Percentiles rank a stretch among this genome's conserved stretches.
phyloP scores from a whole-genome alignment of 1,140 invertebrate species.

The Brachionus plicatilis region DNA sequence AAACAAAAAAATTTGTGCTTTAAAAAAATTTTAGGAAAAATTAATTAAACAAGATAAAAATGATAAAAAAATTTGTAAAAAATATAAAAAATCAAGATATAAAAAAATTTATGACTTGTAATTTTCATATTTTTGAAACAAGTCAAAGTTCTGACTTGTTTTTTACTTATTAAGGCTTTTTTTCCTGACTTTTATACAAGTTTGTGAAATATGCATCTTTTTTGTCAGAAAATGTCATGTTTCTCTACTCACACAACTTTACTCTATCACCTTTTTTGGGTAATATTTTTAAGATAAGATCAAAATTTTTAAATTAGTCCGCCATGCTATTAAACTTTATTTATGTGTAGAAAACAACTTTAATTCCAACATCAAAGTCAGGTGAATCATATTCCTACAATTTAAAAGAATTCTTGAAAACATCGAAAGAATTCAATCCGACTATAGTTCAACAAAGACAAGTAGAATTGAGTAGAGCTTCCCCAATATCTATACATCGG shows the following conservation, averaged over 20 bases:
- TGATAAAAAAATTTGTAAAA: too few species aligned
- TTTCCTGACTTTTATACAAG: too few species aligned
- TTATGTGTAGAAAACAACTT: not conserved
- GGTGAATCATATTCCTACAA: not conserved
- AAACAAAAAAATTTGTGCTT: too few species aligned
- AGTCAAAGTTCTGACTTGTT: too few species aligned
- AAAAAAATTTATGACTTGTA: too few species aligned
- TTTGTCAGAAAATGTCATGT: not conserved
- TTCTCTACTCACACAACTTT: not conserved
- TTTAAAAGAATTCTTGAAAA: not conserved
- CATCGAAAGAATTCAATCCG: conserved; percentile 1
- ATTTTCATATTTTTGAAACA: too few species aligned
- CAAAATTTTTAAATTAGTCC: not conserved
- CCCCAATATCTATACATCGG: conserved; percentile 69
- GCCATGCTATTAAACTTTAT: not conserved
- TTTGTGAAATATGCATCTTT: not conserved
- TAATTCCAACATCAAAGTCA: not conserved
- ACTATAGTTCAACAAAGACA: not conserved
- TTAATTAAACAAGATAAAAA: too few species aligned
- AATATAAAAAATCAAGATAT: too few species aligned
- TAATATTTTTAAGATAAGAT: not conserved
- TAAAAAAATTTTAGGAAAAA: too few species aligned
- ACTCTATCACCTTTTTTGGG: not conserved
- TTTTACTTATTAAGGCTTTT: too few species aligned
- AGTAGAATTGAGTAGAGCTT: conserved; percentile 57